A percentile compares a stretch with the other conserved stretches of the same genome.
Evolutionary conservation across 2,888 invertebrate species (phyloP).

Genomic region (Pheosia gnoma): DNA sequence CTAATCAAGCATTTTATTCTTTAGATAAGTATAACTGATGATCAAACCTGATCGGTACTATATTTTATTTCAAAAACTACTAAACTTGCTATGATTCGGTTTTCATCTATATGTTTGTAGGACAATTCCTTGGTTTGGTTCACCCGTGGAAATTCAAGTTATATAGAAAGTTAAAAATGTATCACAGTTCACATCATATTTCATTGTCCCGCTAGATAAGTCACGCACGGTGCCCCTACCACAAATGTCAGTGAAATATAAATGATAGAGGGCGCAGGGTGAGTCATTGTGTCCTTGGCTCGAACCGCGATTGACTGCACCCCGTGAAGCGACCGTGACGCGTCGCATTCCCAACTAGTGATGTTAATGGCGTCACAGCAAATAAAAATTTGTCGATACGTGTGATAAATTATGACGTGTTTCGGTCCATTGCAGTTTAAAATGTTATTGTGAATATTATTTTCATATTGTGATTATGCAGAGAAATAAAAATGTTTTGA

Average conservation of each 20-base stretch:
- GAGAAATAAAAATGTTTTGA: too few relatives aligned
- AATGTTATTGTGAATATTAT: neutral
- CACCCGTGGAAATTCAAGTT: too few relatives aligned
- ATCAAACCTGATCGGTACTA: too few relatives aligned
- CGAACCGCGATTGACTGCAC: conserved; percentile 75
- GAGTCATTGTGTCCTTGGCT: conserved; percentile 67
- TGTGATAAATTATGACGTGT: conserved; percentile 33
- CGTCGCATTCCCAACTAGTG: conserved; percentile 51
- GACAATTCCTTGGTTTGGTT: too few relatives aligned
- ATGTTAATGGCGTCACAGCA: conserved; percentile 42
- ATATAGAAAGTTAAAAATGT: too few relatives aligned
- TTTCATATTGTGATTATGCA: too few relatives aligned
- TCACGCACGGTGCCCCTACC: conserved; percentile 61
- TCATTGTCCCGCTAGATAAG: conserved; percentile 51
- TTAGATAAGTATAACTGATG: too few relatives aligned
- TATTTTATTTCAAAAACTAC: too few relatives aligned
- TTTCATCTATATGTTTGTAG: too few relatives aligned
- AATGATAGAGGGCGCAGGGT: conserved; percentile 69
- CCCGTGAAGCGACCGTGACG: conserved; percentile 60
- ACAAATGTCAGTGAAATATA: conserved; percentile 58
- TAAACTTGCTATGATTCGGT: too few relatives aligned
- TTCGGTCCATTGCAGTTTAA: neutral
- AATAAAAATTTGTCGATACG: conserved; percentile 35
- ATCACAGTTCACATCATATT: conserved; percentile 10
- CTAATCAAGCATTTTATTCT: too few relatives aligned